Evolutionary conservation across 2,113 vertebrate genomes (phyloP), one percentile per base, ranked within the genome.

Genomic region (Phycodurus eques): DNA sequence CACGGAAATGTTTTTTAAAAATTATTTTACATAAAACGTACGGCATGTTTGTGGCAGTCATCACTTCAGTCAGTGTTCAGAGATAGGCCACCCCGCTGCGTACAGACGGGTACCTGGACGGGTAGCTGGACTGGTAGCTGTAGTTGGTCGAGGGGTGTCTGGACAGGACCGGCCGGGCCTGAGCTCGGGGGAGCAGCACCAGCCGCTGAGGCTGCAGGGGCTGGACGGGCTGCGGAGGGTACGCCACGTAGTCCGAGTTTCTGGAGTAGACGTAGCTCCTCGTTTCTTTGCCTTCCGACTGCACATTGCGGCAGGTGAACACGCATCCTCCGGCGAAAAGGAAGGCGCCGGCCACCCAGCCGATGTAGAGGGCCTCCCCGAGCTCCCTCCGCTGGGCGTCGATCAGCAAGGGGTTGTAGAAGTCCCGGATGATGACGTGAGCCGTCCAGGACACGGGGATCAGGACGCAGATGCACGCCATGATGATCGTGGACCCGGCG

Each of bases 381-480:
- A 94, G 90, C 83, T 94, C 94, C 60, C 92, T 78, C n/a, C 93
- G 91, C 80, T 93, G 87, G 19, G 92, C 93, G 6, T 93, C 90
- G 1, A 91, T 70, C 42, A 94, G 80, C 69, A 94, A 53, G 0
- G 92, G 90, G 87, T 94, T 93, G 85, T 94, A 94, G 84, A 93
- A 93, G 76, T 94, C 90, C 3, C 56, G 84, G 72, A 94, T 92
- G 80, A 94, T 94, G 47, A 88, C 90, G 5, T 92, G 82, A 8
- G 70, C 93, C 0, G 92, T 93, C 94, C 94, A 94, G 49, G 91
- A 93, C 13, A 94, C 90, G 0, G 94, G 93, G 70, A 94, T 89
- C 1, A 93, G 4, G 65, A 88, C 87, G 35, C 89, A 90, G 15
- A 94, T 10, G 69, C 90, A 91, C 6, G 89, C 83, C 53, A 82